These are phyloP conservation scores for Meles meles DNA, from an alignment of 2,113 vertebrate genomes.

Conservation along the genomic window DNA sequence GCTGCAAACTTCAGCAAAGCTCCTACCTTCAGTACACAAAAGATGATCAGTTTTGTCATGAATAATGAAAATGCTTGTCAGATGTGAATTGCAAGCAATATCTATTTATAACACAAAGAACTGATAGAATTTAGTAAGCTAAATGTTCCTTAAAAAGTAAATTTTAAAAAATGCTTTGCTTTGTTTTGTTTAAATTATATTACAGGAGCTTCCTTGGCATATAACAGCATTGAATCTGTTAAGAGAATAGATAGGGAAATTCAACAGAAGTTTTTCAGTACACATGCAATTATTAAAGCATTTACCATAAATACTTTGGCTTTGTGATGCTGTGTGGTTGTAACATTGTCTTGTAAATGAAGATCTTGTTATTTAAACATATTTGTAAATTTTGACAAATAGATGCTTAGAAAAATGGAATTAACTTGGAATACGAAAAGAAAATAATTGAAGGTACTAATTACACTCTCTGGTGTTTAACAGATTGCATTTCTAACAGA, in stretches of 20 bases:
- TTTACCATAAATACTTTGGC: neutral
- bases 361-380: neutral
- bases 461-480: neutral
- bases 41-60: neutral
- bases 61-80: constrained; percentile 27
- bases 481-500: neutral
- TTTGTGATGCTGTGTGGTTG: neutral
- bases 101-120: constrained; percentile 32
- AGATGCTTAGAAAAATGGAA: constrained; percentile 14
- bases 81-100: neutral
- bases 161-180: neutral
- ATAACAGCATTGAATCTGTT: constrained; percentile 12
- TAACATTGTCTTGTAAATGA: neutral
- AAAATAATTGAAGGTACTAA: constrained; percentile 7
- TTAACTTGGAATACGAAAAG: neutral
- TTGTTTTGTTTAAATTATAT: constrained; percentile 32
- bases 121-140: neutral
- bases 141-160: neutral
- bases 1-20: neutral
- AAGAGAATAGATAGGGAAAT: neutral
- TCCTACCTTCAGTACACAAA: neutral
- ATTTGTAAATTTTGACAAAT: neutral
- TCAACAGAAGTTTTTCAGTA: neutral
- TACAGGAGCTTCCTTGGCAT: neutral
- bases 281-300: neutral